phyloP scores from a whole-genome alignment of 30 jellyfish, hydroid and myxozoan genomes.

The Sanderia malayensis region DNA sequence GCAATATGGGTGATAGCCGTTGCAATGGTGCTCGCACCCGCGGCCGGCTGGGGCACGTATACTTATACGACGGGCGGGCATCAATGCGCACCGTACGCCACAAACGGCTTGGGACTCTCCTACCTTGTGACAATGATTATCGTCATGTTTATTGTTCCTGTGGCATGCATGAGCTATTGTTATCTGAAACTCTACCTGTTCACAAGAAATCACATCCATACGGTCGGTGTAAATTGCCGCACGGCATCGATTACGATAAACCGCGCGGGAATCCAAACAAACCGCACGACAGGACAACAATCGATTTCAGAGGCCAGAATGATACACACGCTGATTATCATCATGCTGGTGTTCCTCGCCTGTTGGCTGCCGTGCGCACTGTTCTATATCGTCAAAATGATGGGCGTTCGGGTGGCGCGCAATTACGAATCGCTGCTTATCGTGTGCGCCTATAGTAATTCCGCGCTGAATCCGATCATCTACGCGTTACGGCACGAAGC shows the following conservation, averaged over 20 bases:
- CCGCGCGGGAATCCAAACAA: background rate
- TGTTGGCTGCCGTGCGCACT: constrained; percentile 61
- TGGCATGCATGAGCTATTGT: constrained; percentile 29
- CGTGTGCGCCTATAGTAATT: constrained; percentile 49
- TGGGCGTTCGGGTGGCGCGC: constrained; percentile 28
- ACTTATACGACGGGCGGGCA: constrained; percentile 44
- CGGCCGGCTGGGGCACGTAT: constrained; percentile 69
- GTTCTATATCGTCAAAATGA: constrained; percentile 23
- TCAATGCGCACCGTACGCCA: constrained; percentile 66
- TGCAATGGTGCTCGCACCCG: constrained; percentile 63
- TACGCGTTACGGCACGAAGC: constrained; percentile 69
- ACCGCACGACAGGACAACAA: constrained; percentile 3
- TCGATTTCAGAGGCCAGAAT: constrained; percentile 42
- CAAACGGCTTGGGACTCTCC: constrained; percentile 7
- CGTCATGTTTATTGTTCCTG: constrained; percentile 16
- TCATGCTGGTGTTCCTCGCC: constrained; percentile 9
- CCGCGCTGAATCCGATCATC: constrained; percentile 70
- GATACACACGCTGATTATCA: constrained; percentile 46
- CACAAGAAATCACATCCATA: constrained; percentile 25
- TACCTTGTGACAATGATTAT: constrained; percentile 3
- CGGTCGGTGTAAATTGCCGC: constrained; percentile 11
- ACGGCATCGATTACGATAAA: too few relatives aligned
- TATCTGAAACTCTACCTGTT: constrained; percentile 23
- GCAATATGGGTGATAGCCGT: constrained; percentile 54
- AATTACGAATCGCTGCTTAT: constrained; percentile 44